A percentile compares a stretch with the other conserved stretches of the same genome.
Conservation (phyloP, 2,113 vertebrate genomes). For the Isurus oxyrinchus region DNA sequence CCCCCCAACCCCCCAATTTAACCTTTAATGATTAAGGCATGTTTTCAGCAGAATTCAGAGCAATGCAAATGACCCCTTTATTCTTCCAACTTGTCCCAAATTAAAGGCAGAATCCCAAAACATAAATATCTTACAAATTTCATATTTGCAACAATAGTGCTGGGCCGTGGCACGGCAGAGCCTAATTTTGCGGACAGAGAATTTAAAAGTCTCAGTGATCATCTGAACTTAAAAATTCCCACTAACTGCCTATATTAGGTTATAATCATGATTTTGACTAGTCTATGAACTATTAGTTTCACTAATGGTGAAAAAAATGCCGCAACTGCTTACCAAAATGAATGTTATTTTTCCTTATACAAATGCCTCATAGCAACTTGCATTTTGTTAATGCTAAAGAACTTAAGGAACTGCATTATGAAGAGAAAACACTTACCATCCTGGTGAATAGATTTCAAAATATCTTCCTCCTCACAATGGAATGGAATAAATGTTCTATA, state of each 20-base stretch:
- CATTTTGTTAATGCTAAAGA: not conserved
- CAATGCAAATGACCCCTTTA: no score
- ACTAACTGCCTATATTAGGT: not conserved
- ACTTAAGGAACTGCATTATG: not conserved
- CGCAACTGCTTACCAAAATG: not conserved
- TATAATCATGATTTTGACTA: not conserved
- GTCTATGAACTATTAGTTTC: not conserved
- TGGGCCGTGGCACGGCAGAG: no score
- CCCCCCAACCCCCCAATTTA: no score
- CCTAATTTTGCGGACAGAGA: not conserved
- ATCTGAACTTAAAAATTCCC: not conserved
- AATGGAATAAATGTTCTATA: not conserved
- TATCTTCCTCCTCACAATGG: not conserved
- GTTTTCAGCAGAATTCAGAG: no score
- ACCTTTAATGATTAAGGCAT: no score
- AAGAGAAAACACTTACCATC: not conserved
- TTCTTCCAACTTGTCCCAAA: no score
- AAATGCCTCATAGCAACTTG: not conserved
- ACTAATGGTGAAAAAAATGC: not conserved
- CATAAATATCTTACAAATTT: no score
- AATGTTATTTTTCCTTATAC: not conserved
- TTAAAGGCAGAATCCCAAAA: not conserved
- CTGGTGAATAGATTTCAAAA: not conserved
- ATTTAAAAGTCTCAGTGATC: not conserved
- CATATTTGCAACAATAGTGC: no score